Base-by-base conservation (phyloP, 2,797 vertebrate genomes). In the Prunella strophiata region DNA sequence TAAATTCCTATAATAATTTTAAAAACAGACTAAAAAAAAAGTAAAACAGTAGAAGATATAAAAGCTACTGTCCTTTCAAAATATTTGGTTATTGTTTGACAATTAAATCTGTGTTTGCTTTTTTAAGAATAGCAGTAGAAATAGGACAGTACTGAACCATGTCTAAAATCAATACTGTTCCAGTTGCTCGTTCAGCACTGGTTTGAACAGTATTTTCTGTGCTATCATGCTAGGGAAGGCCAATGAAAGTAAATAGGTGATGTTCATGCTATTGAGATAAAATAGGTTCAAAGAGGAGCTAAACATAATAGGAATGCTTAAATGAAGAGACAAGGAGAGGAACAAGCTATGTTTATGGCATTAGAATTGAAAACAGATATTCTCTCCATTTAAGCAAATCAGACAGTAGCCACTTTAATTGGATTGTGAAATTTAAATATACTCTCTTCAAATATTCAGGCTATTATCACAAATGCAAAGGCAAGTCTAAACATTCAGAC, bases 121-220 rank as follows among this genome's bases (percentile, higher is more conserved):
- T 94, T 86, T 55, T 59, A 88, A 90, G 92, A 94, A 91, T 63
- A 43, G n/a, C 72, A 54, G 21, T 68, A 96, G 75, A 91, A 90
- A 97, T 90, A 90, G 55, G 93, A 85, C 72, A 91, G 68, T 71
- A 62, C 65, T 83, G 82, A 81, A 83, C 52, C 50, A 51, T 65
- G 32, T 95, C 96, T 95, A 89, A 96, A 88, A 96, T 94, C 88
- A 96, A 87, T 88, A 76, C 68, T 80, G 70, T 94, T 91, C 91
- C 89, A 97, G 88, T 88, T 94, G 94, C 97, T 97, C 97, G 91
- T 97, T 97, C 96, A 96, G 95, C 93, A 92, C 74, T 1, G 7
- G 11, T 86, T 93, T 32, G 10, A 29, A 45, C 88, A 91, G 70
- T 91, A 87, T 97, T 96, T 96, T 97, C 81, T 72, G 61, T 84